These are phyloP conservation scores for Agrilus mali DNA, from an alignment of 2,888 invertebrate genomes.

Conservation along the genomic window DNA sequence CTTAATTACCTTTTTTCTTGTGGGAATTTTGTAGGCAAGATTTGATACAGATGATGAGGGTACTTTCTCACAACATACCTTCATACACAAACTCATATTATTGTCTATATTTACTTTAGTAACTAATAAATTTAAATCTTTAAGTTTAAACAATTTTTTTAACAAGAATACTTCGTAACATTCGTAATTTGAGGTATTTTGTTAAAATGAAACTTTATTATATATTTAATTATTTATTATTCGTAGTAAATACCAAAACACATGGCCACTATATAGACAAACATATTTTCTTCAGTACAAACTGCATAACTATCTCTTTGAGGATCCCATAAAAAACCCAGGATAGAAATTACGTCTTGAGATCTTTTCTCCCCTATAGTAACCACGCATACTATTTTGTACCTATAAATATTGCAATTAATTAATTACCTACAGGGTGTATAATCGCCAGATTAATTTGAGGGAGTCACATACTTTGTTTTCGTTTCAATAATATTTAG, in stretches of 20 bases:
- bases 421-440: no score
- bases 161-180: no score
- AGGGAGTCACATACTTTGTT: no score
- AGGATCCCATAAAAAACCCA: slow-evolving; percentile 57
- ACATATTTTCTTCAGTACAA: slow-evolving; percentile 47
- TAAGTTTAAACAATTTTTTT: no score
- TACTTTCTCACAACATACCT: background rate
- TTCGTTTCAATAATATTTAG: no score
- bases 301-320: slow-evolving; percentile 49
- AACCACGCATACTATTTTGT: slow-evolving; percentile 49
- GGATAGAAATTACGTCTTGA: slow-evolving; percentile 47
- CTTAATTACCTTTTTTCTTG: slow-evolving; percentile 25
- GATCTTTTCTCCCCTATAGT: slow-evolving; percentile 54
- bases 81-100: no score
- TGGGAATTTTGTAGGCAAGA: slow-evolving; percentile 19
- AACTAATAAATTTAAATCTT: no score
- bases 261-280: slow-evolving; percentile 48
- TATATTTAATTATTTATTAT: slow-evolving; percentile 32
- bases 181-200: no score
- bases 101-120: no score
- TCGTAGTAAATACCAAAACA: slow-evolving; percentile 61
- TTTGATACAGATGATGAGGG: background rate
- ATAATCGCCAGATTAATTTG: no score
- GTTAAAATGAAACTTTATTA: no score
- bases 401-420: slow-evolving; percentile 37